Conservation (phyloP, 1,140 invertebrate genomes). For the Saccostrea cuccullata region DNA sequence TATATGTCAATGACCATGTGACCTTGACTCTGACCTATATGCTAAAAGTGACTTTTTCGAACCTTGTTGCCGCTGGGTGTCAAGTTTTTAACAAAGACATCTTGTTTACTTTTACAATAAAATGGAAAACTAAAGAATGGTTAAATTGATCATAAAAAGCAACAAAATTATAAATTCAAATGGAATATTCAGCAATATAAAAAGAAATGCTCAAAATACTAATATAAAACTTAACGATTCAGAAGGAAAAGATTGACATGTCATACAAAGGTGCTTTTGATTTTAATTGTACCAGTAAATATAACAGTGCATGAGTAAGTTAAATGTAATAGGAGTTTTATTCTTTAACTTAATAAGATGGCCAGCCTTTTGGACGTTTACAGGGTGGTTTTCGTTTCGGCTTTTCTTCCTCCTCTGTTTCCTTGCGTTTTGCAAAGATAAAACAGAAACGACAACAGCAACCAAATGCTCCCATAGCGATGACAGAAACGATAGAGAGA, state of each 20-base stretch:
- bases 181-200: not conserved
- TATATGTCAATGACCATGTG: too few species aligned
- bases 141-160: too few species aligned
- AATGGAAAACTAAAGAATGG: too few species aligned
- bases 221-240: not conserved
- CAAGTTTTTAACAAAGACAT: too few species aligned
- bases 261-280: not conserved
- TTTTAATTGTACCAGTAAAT: not conserved
- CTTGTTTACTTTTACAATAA: too few species aligned
- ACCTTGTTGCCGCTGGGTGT: too few species aligned
- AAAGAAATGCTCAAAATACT: not conserved
- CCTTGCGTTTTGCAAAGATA: not conserved
- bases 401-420: not conserved
- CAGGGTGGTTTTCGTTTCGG: not conserved
- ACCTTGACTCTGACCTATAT: too few species aligned
- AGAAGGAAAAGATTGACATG: not conserved
- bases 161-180: too few species aligned
- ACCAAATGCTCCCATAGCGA: not conserved
- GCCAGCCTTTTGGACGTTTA: not conserved
- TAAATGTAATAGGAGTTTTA: not conserved
- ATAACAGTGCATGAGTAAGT: not conserved
- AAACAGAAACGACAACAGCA: constrained; percentile 3
- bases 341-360: not conserved
- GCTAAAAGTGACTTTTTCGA: too few species aligned
- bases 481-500: not conserved